Evolutionary conservation across 2,888 invertebrate species (phyloP), one percentile per base, ranked within the genome.

Genomic region (Seira ritae): DNA sequence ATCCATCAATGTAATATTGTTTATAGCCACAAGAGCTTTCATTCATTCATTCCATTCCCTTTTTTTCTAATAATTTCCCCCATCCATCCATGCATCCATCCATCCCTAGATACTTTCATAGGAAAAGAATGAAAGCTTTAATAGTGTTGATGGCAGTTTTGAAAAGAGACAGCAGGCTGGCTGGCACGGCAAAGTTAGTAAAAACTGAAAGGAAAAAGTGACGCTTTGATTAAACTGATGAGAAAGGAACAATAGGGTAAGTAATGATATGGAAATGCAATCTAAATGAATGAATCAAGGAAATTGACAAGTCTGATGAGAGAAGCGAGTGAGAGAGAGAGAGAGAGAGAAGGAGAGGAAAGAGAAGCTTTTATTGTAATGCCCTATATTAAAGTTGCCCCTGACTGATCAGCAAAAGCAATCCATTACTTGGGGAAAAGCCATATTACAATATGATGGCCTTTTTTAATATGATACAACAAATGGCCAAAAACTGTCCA

Each of bases 251-350:
- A 82, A 82, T 82, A 72, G 76, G 77, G 76, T 77, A 82, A 77
- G 72, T 82, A 82, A 82, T 82, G 82, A 82, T 82, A 82, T 82
- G 82, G 82, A 82, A 82, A 82, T 82, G 77, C 82, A 82, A 82
- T 82, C 82, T 76, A 76, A 82, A 82, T 82, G 82, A 82, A 82
- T 77, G 77, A 77, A 82, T 82, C 76, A 77, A 82, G 77, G 72
- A 76, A 82, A 76, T 82, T 82, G 82, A 82, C 82, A 77, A 77
- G 76, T 76, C 77, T 37, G 50, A 50, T 50, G 50, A 50, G 50
- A 50, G 66, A 31, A 74, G 65, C 2, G 31, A 31, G 31, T 4
- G 31, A 31, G 31, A 74, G 31, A 74, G 65, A 31, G 8, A 31
- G 31, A 31, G 31, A 8, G 8, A 74, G 31, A 74, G 65, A n/a